phyloP scores from a whole-genome alignment of 2,797 vertebrate genomes.

The Pampus argenteus region DNA sequence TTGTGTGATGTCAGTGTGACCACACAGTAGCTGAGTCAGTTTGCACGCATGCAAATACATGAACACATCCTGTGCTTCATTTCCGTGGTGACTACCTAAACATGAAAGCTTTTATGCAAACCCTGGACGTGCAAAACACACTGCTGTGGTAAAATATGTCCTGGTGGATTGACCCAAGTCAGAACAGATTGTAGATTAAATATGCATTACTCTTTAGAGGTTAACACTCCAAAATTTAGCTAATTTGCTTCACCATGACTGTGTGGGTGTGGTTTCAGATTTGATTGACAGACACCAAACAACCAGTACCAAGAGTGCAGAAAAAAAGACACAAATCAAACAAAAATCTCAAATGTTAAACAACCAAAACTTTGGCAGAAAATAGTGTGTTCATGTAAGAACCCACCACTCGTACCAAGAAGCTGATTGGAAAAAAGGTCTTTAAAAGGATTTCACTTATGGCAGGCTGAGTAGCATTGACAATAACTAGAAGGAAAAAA shows the following conservation, averaged over 20 bases:
- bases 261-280: neutral
- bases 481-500: neutral
- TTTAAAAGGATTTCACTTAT: neutral
- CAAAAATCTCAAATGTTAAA: too few species aligned
- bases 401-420: neutral
- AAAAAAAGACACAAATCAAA: too few species aligned
- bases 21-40: conserved; percentile 8
- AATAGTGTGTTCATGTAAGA: neutral
- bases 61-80: conserved; percentile 65
- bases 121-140: conserved; percentile 20
- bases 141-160: conserved; percentile 4
- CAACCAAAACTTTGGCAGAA: too few species aligned
- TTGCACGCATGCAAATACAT: conserved; percentile 75
- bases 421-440: neutral
- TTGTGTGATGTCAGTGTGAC: conserved; percentile 28
- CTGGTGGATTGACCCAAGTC: neutral
- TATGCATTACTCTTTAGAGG: neutral
- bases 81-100: conserved; percentile 62
- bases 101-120: conserved; percentile 76
- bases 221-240: too few species aligned
- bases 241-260: neutral
- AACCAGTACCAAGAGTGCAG: too few species aligned
- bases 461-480: neutral
- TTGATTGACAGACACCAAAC: neutral
- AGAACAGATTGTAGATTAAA: conserved; percentile 11